These are phyloP conservation scores for Zophobas atratus DNA, from an alignment of 1,140 invertebrate genomes.

Conservation along the genomic window DNA sequence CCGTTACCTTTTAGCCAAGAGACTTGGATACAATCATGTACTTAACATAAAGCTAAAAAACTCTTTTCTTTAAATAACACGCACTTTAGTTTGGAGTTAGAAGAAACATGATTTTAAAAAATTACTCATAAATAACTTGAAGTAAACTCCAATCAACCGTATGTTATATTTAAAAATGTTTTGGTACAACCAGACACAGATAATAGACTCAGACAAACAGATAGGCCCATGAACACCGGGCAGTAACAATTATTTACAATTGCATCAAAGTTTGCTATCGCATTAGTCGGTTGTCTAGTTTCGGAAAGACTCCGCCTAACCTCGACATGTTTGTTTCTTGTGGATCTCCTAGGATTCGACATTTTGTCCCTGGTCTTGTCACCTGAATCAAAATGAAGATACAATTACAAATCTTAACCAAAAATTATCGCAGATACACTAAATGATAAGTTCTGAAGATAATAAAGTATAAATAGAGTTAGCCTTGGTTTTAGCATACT, in stretches of 20 bases:
- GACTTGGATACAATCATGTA: neutral
- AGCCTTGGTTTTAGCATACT: slow-evolving; percentile 2
- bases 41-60: neutral
- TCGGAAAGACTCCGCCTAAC: neutral
- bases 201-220: neutral
- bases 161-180: neutral
- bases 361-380: neutral
- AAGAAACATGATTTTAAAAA: neutral
- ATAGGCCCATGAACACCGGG: neutral
- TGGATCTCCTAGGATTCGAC: neutral
- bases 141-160: slow-evolving; percentile 2
- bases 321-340: neutral
- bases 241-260: neutral
- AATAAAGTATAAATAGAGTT: neutral
- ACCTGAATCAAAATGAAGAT: slow-evolving; percentile 2
- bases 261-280: neutral
- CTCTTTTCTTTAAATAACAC: slow-evolving; percentile 1
- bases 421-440: slow-evolving; percentile 2
- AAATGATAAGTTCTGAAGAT: slow-evolving; percentile 3
- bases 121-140: slow-evolving; percentile 1
- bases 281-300: neutral
- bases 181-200: slow-evolving; percentile 2
- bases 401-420: slow-evolving; percentile 3
- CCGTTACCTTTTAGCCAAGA: neutral
- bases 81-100: slow-evolving; percentile 1